Conservation (phyloP, 2,888 invertebrate genomes). For the Luperina nickerlii region DNA sequence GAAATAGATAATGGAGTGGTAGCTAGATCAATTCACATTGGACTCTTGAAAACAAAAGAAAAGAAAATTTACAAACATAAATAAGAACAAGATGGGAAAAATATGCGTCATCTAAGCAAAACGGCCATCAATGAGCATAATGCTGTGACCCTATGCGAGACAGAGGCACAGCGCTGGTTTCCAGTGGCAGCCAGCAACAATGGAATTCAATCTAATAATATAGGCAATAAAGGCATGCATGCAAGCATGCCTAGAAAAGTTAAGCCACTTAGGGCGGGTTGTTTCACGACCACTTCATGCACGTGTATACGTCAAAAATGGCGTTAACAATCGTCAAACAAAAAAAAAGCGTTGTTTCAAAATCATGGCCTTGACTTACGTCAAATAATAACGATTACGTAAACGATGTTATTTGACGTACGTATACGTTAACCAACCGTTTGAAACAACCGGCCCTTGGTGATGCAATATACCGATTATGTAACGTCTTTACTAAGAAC, state of each 20-base stretch:
- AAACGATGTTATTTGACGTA: no score
- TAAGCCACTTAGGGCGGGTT: background rate
- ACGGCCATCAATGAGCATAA: background rate
- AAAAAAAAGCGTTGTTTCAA: no score
- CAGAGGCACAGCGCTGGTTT: background rate
- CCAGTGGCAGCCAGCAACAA: background rate
- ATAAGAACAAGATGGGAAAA: background rate
- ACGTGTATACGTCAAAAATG: no score
- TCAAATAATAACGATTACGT: no score
- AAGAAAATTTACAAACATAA: background rate
- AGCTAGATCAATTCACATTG: background rate
- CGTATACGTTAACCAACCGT: no score
- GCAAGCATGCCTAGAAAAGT: background rate
- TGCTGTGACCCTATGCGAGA: background rate
- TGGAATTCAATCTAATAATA: background rate
- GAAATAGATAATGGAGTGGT: background rate
- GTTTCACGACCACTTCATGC: no score
- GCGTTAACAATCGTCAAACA: no score
- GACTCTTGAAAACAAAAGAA: background rate
- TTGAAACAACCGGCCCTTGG: no score
- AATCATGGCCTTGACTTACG: no score
- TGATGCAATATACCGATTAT: conserved; percentile 15
- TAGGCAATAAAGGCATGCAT: no score
- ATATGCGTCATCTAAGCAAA: background rate
- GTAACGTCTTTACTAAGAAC: conserved; percentile 12